Conservation (phyloP, 2,888 invertebrate species). For the Folsomia manolachei region DNA sequence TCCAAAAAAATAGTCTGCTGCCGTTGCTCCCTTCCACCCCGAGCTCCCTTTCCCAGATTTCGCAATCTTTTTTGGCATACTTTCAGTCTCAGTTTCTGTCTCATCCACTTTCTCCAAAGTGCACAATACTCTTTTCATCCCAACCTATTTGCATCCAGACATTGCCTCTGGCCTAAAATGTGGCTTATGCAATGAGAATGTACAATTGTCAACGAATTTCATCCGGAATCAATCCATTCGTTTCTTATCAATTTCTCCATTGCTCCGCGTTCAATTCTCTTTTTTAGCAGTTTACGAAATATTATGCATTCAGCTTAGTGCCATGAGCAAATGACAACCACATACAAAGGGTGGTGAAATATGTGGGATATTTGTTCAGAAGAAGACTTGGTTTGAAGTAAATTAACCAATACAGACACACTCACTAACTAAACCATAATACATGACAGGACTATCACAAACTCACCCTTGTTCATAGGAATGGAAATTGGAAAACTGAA, state of each 20-base stretch:
- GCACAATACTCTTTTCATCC: background rate
- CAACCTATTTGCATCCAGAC: background rate
- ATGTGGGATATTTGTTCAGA: no score
- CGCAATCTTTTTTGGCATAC: background rate
- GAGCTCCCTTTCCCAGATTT: background rate
- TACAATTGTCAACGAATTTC: background rate
- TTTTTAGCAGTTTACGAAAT: no score
- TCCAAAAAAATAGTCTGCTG: background rate
- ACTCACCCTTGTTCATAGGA: conserved; percentile 54
- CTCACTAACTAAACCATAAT: no score
- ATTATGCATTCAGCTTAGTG: no score
- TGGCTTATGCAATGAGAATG: background rate
- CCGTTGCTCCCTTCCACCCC: background rate
- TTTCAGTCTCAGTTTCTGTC: background rate
- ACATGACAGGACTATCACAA: background rate
- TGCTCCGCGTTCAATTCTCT: no score
- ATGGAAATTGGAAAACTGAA: conserved; percentile 55
- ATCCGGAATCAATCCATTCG: background rate
- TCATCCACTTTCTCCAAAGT: no score
- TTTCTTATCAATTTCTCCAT: no score
- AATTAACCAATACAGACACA: no score
- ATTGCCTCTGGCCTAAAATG: background rate
- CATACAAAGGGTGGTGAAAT: no score
- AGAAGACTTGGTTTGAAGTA: no score
- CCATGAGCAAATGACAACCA: no score